phyloP scores from a whole-genome alignment of 2,888 invertebrate genomes.

The Drosophila niveifrons region DNA sequence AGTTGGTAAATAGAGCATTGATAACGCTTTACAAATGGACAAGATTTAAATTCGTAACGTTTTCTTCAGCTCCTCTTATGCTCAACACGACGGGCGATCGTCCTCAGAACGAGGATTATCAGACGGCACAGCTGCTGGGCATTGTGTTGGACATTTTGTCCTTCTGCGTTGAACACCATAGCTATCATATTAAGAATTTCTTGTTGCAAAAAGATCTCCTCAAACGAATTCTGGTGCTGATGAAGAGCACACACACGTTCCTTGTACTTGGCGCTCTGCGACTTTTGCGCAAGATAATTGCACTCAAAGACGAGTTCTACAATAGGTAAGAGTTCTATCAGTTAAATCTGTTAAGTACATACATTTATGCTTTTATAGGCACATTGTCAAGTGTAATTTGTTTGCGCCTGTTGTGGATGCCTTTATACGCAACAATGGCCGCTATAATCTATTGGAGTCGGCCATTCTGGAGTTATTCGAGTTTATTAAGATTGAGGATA shows the following conservation, averaged over 20 bases:
- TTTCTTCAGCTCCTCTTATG: conserved; percentile 92
- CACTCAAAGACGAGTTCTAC: conserved; percentile 99
- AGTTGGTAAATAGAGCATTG: conserved; percentile 88
- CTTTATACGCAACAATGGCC: conserved; percentile 97
- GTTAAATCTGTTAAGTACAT: neutral
- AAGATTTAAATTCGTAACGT: neutral
- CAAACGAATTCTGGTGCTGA: conserved; percentile 96
- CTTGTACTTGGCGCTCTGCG: conserved; percentile 97
- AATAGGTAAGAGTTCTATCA: conserved; percentile 87
- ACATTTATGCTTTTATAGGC: conserved; percentile 86
- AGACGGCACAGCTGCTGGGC: conserved; percentile 97
- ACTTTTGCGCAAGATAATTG: conserved; percentile 98
- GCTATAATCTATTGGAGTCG: conserved; percentile 99
- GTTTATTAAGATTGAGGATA: conserved; percentile 97
- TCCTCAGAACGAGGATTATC: conserved; percentile 97
- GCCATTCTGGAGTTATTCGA: conserved; percentile 99
- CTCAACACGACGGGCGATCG: conserved; percentile 96
- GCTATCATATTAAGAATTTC: conserved; percentile 99
- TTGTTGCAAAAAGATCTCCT: conserved; percentile 98
- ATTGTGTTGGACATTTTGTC: conserved; percentile 97
- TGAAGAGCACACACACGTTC: conserved; percentile 99
- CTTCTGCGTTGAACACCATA: conserved; percentile 99
- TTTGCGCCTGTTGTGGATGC: conserved; percentile 98
- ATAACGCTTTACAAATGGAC: neutral
- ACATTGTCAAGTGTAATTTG: conserved; percentile 97